Evolutionary conservation across 2,888 invertebrate species (phyloP), one percentile per base, ranked within the genome.

Genomic region (Theristus sp.): DNA sequence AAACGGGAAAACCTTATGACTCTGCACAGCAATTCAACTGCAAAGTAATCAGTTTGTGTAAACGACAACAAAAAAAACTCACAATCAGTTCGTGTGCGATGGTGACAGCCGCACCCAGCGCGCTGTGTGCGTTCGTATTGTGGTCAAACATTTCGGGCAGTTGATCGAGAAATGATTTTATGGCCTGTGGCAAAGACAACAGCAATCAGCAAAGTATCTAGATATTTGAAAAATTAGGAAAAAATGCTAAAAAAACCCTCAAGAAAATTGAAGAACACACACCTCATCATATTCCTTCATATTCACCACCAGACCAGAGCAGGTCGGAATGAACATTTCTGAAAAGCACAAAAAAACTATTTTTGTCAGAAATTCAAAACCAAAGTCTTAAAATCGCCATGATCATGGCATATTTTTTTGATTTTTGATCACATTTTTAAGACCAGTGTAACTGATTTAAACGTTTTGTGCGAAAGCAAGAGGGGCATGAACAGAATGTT

Each of bases 321-420:
- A 91, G 24, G 86, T 85, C 2, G 98, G 98, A 65, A 96, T 79
- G 78, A 94, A 96, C 55, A 91, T 82, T 72, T 96, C 93, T 87
- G 69, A 49, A 71, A 68, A 10, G 63, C 1, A 57, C 13, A 3
- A n/a, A n/a, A n/a, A n/a, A n/a, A n/a, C n/a, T n/a, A n/a, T n/a
- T n/a, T n/a, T n/a, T n/a, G n/a, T n/a, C n/a, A n/a, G n/a, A n/a
- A n/a, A n/a, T n/a, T n/a, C n/a, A n/a, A n/a, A n/a, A n/a, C n/a
- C n/a, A n/a, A n/a, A n/a, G n/a, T n/a, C n/a, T n/a, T n/a, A n/a
- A n/a, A n/a, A n/a, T n/a, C n/a, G n/a, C n/a, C n/a, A n/a, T n/a
- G n/a, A n/a, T n/a, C n/a, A n/a, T n/a, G n/a, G n/a, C n/a, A n/a
- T n/a, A n/a, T n/a, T n/a, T n/a, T n/a, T n/a, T n/a, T n/a, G n/a